Evolutionary conservation across 2,797 vertebrate genomes (phyloP).

Genomic region (Petrocephalus sullivani): DNA sequence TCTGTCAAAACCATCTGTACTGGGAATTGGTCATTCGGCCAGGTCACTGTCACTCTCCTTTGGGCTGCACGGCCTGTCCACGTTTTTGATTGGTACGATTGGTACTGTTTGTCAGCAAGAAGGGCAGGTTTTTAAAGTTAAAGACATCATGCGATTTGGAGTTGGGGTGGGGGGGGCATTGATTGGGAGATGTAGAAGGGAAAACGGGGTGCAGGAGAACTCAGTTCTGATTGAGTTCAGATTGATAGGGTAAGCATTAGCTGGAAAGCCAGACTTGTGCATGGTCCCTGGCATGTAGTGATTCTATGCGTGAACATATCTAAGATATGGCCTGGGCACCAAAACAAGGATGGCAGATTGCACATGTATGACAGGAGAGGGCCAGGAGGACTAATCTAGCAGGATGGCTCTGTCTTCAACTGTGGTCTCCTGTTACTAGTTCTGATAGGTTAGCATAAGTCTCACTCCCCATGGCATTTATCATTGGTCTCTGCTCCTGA

Average conservation of each 20-base stretch:
- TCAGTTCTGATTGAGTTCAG: no score
- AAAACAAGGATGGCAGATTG: no score
- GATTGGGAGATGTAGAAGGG: neutral
- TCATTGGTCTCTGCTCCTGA: no score
- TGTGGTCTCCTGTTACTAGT: no score
- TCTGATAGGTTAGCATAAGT: no score
- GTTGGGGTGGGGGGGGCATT: neutral
- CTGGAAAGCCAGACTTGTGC: neutral
- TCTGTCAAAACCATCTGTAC: neutral
- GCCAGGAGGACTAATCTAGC: no score
- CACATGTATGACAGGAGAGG: no score
- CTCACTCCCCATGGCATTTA: no score
- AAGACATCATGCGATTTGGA: neutral
- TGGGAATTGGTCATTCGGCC: neutral
- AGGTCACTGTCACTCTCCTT: neutral
- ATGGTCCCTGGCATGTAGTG: neutral
- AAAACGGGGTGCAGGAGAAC: neutral
- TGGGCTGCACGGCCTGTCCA: neutral
- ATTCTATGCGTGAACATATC: no score
- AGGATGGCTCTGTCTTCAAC: no score
- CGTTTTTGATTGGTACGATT: neutral
- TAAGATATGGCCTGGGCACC: no score
- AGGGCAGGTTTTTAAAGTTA: neutral
- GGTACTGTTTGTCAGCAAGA: neutral
- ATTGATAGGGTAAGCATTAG: neutral